Evolutionary conservation across 2,797 vertebrate species (phyloP), one percentile per base, ranked within the genome.

Genomic region (Pangasius macronema): DNA sequence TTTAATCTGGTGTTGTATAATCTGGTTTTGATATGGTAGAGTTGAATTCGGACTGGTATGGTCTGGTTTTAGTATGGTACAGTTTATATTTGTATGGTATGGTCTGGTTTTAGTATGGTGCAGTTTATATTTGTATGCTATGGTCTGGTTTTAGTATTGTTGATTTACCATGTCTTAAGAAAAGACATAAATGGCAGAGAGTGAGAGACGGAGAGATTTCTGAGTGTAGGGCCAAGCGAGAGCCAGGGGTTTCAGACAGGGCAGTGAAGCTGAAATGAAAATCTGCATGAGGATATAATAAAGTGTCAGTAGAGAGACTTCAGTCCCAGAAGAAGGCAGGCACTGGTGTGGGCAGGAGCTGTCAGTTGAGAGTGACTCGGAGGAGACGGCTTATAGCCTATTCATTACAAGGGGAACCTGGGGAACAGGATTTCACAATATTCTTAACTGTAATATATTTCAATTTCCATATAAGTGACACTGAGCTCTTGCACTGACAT

Each of bases 361-460:
- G 67, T 84, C 83, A 72, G 67, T 36, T 57, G 67, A 70, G 30
- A 39, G 49, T 36, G 49, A 39, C 36, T 81, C 53, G 24, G 76
- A 36, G 30, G 53, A 57, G 30, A 57, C 76, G 30, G 18, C 76
- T 79, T 33, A 36, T 11, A 67, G 81, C 81, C 61, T 59, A 73
- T 84, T 72, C 51, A 73, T 73, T 73, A 81, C 33, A 39, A 18
- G 27, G 14, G 79, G 80, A 82, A 82, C 24, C 39, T 18, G 80
- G 39, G 16, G 80, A 82, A 82, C 61, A 49, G 81, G 81, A 82
- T 82, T 49, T 81, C 57, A 81, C 79, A 81, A 61, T 80, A 59
- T 80, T 61, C 57, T 27, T 81, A 42, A 61, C 79, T 61, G 22
- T 61, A 24, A 80, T 80, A 55, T 80, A 39, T 61, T 61, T 61